phyloP scores from a whole-genome alignment of 2,888 invertebrate genomes.

The Lacanobia wlatinum region DNA sequence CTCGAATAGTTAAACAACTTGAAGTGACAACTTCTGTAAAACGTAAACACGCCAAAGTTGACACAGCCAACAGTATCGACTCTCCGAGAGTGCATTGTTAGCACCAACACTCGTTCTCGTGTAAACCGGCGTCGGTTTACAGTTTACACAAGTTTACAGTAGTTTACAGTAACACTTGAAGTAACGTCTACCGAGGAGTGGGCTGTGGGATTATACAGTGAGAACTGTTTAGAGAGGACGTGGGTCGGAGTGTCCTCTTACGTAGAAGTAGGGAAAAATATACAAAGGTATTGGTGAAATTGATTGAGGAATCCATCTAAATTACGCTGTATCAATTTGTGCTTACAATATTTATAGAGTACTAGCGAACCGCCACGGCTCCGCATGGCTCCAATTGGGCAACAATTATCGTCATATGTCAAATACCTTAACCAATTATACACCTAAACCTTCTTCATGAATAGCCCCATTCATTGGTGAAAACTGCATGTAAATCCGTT shows the following conservation, averaged over 20 bases:
- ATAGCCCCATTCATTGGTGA: too few relatives aligned
- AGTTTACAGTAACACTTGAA: constrained; percentile 32
- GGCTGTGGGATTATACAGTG: not conserved
- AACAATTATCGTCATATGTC: too few relatives aligned
- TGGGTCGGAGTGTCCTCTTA: not conserved
- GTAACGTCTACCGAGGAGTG: not conserved
- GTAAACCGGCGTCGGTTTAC: constrained; percentile 13
- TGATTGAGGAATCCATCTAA: not conserved
- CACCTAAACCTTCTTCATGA: too few relatives aligned
- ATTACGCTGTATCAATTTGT: too few relatives aligned
- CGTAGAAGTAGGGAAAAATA: not conserved
- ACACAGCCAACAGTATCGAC: constrained; percentile 21
- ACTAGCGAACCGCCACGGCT: too few relatives aligned
- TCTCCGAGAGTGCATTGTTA: constrained; percentile 26
- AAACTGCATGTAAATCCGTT: too few relatives aligned
- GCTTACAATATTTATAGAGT: too few relatives aligned
- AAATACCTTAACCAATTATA: too few relatives aligned
- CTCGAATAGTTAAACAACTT: not conserved
- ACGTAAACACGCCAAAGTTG: constrained; percentile 23
- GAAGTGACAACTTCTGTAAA: constrained; percentile 2
- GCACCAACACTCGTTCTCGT: constrained; percentile 30
- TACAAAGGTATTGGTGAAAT: not conserved
- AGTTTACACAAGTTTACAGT: constrained; percentile 26
- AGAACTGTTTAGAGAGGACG: constrained; percentile 24
- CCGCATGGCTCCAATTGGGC: too few relatives aligned